A percentile compares a stretch with the other conserved stretches of the same genome.
These are phyloP conservation scores for Xiphophorus birchmanni DNA, from an alignment of 2,797 vertebrate genomes.

Conservation along the genomic window DNA sequence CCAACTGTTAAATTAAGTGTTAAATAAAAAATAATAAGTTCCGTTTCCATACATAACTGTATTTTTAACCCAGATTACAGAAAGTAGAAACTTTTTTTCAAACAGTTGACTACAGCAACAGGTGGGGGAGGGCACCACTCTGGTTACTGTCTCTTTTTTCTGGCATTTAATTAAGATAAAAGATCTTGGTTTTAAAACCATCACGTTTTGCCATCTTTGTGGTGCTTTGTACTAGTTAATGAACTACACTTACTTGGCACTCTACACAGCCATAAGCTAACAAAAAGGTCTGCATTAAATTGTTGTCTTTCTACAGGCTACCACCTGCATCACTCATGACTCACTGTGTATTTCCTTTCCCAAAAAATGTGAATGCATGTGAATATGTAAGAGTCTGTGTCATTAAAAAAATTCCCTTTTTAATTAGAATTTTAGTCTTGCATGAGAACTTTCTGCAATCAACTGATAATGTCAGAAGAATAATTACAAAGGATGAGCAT, in stretches of 20 bases:
- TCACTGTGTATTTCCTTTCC: not conserved
- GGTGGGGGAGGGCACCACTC: not conserved
- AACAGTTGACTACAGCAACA: not conserved
- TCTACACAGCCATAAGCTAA: not conserved
- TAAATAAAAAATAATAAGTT: not conserved
- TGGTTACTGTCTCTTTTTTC: not conserved
- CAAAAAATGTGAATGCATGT: not conserved
- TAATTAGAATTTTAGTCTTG: not conserved
- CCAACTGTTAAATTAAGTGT: not conserved
- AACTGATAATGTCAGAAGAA: not conserved
- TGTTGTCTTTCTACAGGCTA: not conserved
- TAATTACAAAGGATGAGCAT: not conserved
- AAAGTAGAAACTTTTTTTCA: not conserved
- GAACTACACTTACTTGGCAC: not conserved
- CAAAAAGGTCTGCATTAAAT: not conserved
- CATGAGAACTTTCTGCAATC: not conserved
- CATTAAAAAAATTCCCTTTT: not conserved
- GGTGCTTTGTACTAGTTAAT: not conserved
- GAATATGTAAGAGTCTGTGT: not conserved
- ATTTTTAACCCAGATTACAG: not conserved
- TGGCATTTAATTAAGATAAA: not conserved
- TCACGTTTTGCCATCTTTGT: not conserved
- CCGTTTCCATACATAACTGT: not conserved
- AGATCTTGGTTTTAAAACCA: not conserved
- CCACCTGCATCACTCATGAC: not conserved